These are phyloP conservation scores for Hyaena hyaena DNA, from an alignment of 2,113 vertebrate species.

Conservation along the genomic window DNA sequence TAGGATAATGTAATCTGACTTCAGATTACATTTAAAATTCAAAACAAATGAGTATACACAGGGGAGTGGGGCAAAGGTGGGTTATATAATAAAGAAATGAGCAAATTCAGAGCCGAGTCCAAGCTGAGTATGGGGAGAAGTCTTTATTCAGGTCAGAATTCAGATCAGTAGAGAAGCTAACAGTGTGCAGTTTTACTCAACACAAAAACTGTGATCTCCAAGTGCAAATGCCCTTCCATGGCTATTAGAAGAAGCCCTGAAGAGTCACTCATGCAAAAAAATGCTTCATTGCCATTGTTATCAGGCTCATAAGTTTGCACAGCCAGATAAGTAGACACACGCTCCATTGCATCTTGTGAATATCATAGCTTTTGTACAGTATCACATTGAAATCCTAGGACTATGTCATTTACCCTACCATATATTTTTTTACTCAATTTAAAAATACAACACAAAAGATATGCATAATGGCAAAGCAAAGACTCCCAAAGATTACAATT, in stretches of 20 bases:
- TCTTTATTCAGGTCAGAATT: neutral
- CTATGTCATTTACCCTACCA: conserved; percentile 66
- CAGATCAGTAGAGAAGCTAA: neutral
- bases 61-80: neutral
- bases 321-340: conserved; percentile 68
- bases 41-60: neutral
- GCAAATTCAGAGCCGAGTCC: neutral
- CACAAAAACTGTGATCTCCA: conserved; percentile 21
- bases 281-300: conserved; percentile 56
- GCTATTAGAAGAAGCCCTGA: conserved; percentile 47
- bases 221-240: neutral
- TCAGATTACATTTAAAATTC: neutral
- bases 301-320: conserved; percentile 67
- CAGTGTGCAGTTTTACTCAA: neutral
- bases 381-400: conserved; percentile 71
- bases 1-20: neutral
- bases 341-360: conserved; percentile 72
- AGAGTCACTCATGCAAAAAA: conserved; percentile 72
- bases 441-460: conserved; percentile 65
- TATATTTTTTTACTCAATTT: conserved; percentile 52
- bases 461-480: conserved; percentile 15
- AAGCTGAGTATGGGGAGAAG: neutral
- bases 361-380: conserved; percentile 72
- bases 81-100: neutral
- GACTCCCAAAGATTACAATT: conserved; percentile 52